Evolutionary conservation across 2,888 invertebrate species (phyloP), one percentile per base, ranked within the genome.

Genomic region (Camponotus fellah): DNA sequence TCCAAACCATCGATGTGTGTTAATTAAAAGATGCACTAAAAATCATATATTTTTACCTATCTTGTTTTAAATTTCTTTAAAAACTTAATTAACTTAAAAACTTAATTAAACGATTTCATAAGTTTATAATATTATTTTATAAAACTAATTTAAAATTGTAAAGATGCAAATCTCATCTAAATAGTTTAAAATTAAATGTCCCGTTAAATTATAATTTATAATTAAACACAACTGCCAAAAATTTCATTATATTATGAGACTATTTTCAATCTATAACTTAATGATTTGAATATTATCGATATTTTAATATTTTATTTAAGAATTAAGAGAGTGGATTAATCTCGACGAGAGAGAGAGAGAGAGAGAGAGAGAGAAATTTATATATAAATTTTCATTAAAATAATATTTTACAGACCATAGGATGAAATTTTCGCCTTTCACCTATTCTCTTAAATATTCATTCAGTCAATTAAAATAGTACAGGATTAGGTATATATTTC

Each of bases 401-500:
- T 49, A 49, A 6, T 3, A 37, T 17, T 40, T 53, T 26, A 5
- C 17, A n/a, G 12, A 4, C 3, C 9, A 3, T 14, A 46, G 10
- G 14, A 4, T 12, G 34, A 14, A 53, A 53, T 58, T 68, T 77
- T 56, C 76, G 9, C 34, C 49, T 49, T 34, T 66, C 26, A 21
- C 6, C 21, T 17, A 53, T 14, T 46, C 76, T 40, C 26, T 17
- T 65, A 53, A 65, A 53, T 76, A 76, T 60, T 65, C 76, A 65
- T 60, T 56, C 53, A 53, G 40, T 26, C 65, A 65, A 37, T 65
- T 26, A 34, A 26, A 12, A 12, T 17, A n/a, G 32, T 26, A 34
- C 21, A 46, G 37, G 43, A 60, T 58, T 32, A 21, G 58, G 60
- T 43, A 37, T 60, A 60, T 79, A 69, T 79, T 60, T 60, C 79